These are phyloP conservation scores for Boleophthalmus pectinirostris DNA, from an alignment of 2,113 vertebrate genomes.

Conservation along the genomic window DNA sequence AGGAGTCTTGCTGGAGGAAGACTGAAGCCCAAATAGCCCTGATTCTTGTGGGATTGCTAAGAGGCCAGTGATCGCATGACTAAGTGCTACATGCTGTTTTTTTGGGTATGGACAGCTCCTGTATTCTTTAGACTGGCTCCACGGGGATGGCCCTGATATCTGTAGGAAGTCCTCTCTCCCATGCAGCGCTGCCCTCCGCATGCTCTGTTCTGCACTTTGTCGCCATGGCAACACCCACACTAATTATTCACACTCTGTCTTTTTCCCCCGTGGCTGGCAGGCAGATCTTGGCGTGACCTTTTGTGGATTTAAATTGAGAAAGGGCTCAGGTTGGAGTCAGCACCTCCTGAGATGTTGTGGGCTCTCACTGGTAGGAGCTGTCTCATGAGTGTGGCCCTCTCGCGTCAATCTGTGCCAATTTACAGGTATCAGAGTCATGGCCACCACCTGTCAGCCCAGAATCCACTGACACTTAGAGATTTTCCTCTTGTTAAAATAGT, in stretches of 20 bases:
- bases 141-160: slow-evolving; percentile 58
- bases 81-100: slow-evolving; percentile 57
- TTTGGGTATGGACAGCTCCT: slow-evolving; percentile 44
- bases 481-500: not conserved
- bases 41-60: slow-evolving; percentile 35
- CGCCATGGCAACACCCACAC: slow-evolving; percentile 76
- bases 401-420: slow-evolving; percentile 36
- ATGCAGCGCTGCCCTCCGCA: slow-evolving; percentile 42
- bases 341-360: slow-evolving; percentile 29
- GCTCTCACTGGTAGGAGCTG: slow-evolving; percentile 26
- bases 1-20: slow-evolving; percentile 30
- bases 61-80: slow-evolving; percentile 75
- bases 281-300: slow-evolving; percentile 79
- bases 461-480: not conserved
- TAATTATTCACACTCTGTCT: slow-evolving; percentile 75
- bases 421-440: slow-evolving; percentile 17
- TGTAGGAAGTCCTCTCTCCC: slow-evolving; percentile 61
- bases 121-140: slow-evolving; percentile 43
- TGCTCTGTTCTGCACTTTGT: slow-evolving; percentile 65
- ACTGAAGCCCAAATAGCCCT: slow-evolving; percentile 19
- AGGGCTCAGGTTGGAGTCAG: slow-evolving; percentile 59
- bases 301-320: slow-evolving; percentile 69
- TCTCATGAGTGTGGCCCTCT: slow-evolving; percentile 16
- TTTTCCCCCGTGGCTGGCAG: slow-evolving; percentile 45
- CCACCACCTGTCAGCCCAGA: not conserved